phyloP scores from a whole-genome alignment of 2,797 vertebrate genomes.

The Nasua narica region DNA sequence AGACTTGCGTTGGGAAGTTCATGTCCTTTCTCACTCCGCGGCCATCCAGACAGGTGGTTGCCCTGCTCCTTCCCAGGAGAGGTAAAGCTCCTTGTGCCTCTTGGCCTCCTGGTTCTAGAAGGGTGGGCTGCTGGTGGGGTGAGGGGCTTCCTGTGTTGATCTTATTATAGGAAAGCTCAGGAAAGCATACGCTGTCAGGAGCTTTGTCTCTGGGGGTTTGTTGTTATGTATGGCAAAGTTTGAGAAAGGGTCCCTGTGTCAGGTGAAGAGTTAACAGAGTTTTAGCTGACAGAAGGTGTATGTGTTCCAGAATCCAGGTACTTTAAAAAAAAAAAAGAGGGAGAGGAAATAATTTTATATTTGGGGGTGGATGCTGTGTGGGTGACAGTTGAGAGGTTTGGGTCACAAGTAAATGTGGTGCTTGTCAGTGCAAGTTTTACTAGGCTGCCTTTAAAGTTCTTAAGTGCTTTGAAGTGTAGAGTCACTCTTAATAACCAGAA shows the following conservation, averaged over 20 bases:
- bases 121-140: neutral
- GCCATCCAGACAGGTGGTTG: neutral
- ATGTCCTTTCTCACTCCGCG: neutral
- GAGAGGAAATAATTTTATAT: neutral
- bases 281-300: neutral
- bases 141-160: neutral
- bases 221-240: neutral
- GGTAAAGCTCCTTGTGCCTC: neutral
- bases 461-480: slow-evolving; percentile 59
- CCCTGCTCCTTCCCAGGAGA: neutral
- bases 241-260: neutral
- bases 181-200: neutral
- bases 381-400: slow-evolving; percentile 30
- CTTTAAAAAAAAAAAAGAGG: neutral
- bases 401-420: slow-evolving; percentile 25
- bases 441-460: slow-evolving; percentile 51
- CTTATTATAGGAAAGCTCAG: neutral
- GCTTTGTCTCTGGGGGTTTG: neutral
- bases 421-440: slow-evolving; percentile 51
- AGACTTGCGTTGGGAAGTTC: neutral
- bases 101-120: neutral
- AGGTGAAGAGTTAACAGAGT: neutral
- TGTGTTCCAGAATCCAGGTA: neutral
- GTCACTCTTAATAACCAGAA: slow-evolving; percentile 26
- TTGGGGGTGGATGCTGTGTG: neutral